phyloP scores from a whole-genome alignment of 2,888 invertebrate species.

The Pseudolycoriella hygida region DNA sequence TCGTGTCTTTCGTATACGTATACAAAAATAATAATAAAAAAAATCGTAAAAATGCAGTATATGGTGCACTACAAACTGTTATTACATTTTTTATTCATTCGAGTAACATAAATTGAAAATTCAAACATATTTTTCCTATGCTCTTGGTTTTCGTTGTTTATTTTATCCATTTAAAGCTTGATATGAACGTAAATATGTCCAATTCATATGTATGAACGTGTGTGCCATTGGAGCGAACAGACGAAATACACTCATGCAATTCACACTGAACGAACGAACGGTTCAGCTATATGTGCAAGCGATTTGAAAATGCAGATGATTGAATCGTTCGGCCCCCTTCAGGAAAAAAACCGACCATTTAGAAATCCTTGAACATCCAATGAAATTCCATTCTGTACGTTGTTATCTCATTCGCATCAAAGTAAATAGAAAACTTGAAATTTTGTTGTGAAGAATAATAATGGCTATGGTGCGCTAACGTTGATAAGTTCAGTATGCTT shows the following conservation, averaged over 20 bases:
- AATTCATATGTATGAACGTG: background rate
- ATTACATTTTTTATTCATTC: background rate
- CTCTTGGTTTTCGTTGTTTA: background rate
- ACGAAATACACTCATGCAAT: too few species aligned
- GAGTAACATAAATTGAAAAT: conserved; percentile 4
- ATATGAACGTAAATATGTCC: background rate
- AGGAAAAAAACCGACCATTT: background rate
- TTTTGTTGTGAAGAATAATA: background rate
- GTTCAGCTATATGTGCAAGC: too few species aligned
- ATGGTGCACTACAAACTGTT: background rate
- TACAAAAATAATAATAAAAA: too few species aligned
- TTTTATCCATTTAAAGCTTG: background rate
- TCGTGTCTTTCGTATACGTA: too few species aligned
- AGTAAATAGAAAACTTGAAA: too few species aligned
- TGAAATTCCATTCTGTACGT: background rate
- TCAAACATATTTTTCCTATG: background rate
- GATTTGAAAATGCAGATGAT: too few species aligned
- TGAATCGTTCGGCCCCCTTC: background rate
- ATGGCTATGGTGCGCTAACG: background rate
- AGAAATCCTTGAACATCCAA: background rate
- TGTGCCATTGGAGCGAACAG: too few species aligned
- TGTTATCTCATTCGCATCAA: conserved; percentile 1
- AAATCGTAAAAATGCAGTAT: too few species aligned
- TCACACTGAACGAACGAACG: too few species aligned
- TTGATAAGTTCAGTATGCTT: background rate